phyloP scores from a whole-genome alignment of 2,888 invertebrate genomes.

The Synergus japonicus region DNA sequence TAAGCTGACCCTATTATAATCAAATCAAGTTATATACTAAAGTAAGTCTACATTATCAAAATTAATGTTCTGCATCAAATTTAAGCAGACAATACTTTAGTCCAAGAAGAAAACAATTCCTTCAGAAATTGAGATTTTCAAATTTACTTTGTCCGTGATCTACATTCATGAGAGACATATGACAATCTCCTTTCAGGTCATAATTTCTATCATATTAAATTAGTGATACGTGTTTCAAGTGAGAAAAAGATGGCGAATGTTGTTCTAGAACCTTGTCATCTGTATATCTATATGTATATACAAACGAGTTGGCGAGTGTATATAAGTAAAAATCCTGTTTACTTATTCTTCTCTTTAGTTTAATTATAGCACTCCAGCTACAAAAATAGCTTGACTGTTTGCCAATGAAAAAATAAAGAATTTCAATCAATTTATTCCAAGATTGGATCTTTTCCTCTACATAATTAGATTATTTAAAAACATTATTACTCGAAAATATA shows the following conservation, averaged over 20 bases:
- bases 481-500: not conserved
- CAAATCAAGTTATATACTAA: no score
- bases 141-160: not conserved
- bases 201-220: slow-evolving; percentile 22
- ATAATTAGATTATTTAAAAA: no score
- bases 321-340: slow-evolving; percentile 21
- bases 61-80: not conserved
- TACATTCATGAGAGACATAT: not conserved
- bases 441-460: not conserved
- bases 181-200: slow-evolving; percentile 10
- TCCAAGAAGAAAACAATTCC: not conserved
- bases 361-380: slow-evolving; percentile 25
- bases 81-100: not conserved
- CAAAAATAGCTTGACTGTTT: slow-evolving; percentile 29
- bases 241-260: slow-evolving; percentile 6
- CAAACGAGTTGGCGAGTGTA: slow-evolving; percentile 18
- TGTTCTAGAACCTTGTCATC: not conserved
- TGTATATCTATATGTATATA: not conserved
- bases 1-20: not conserved
- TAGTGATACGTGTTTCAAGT: slow-evolving; percentile 25
- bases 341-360: slow-evolving; percentile 28
- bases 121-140: not conserved
- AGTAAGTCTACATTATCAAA: not conserved
- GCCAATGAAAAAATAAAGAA: not conserved
- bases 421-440: slow-evolving; percentile 9